Evolutionary conservation across 2,113 vertebrate genomes (phyloP).

Genomic region (Bucco capensis): DNA sequence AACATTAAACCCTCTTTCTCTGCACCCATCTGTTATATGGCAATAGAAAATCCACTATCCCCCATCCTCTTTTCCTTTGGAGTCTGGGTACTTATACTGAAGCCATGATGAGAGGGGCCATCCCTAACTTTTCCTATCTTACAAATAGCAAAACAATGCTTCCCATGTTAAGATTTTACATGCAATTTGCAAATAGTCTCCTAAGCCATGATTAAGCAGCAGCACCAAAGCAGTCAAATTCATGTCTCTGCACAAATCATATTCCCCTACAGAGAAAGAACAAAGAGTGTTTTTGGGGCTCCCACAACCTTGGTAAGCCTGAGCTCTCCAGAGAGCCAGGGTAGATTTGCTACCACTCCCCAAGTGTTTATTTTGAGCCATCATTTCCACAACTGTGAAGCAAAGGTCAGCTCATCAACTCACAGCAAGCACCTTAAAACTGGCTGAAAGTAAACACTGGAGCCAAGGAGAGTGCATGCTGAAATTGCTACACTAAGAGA

Average conservation of each 20-base stretch:
- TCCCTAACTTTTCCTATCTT: neutral
- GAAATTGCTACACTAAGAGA: neutral
- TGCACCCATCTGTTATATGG: neutral
- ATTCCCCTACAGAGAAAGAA: neutral
- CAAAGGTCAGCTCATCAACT: neutral
- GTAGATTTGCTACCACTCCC: neutral
- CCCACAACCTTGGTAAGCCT: neutral
- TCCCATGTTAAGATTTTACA: neutral
- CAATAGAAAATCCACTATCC: neutral
- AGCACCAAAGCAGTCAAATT: neutral
- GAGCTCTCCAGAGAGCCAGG: neutral
- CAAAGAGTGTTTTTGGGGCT: neutral
- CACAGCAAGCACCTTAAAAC: neutral
- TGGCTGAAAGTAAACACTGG: neutral
- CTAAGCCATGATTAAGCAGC: neutral
- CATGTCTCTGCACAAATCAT: fast-evolving
- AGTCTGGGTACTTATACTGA: neutral
- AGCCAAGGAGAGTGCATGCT: neutral
- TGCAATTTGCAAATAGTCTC: neutral
- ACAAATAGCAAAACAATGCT: neutral
- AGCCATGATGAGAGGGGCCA: neutral
- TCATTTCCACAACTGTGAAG: neutral
- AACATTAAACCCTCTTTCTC: neutral
- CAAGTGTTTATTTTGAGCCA: neutral
- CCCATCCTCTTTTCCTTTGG: neutral